A percentile compares a stretch with the other conserved stretches of the same genome.
phyloP scores from a whole-genome alignment of 2,113 vertebrate species.

The Microcebus griseorufus region DNA sequence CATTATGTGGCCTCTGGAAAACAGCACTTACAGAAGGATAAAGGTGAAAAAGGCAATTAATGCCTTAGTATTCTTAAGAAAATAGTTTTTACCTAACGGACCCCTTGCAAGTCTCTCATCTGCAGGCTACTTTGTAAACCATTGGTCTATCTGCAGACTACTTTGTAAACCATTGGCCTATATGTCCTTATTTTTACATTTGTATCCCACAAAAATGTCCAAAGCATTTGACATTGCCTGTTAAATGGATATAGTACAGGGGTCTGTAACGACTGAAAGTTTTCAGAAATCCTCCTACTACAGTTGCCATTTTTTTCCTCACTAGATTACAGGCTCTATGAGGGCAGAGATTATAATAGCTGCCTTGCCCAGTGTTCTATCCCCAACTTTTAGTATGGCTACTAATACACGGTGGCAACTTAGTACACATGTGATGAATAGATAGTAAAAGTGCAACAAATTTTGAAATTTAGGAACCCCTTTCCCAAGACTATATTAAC shows the following conservation, averaged over 20 bases:
- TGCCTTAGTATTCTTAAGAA: not conserved
- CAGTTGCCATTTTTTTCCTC: not conserved
- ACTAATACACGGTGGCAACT: not conserved
- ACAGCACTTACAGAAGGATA: not conserved
- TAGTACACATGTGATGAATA: not conserved
- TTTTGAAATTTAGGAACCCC: not conserved
- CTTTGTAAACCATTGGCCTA: not conserved
- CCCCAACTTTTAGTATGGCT: not conserved
- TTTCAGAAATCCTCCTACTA: not conserved
- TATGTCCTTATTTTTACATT: not conserved
- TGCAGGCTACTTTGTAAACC: not conserved
- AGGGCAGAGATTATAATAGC: not conserved
- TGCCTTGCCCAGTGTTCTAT: not conserved
- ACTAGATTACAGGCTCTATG: not conserved
- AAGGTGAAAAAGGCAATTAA: not conserved
- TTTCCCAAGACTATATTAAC: not conserved
- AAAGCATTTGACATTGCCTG: not conserved
- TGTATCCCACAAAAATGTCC: conserved; percentile 14
- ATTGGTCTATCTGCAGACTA: not conserved
- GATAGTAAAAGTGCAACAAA: not conserved
- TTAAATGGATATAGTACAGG: not conserved
- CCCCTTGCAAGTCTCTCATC: not conserved
- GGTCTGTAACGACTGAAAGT: not conserved
- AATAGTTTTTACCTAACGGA: not conserved
- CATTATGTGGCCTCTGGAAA: not conserved